These are phyloP conservation scores for Apodemus sylvaticus DNA, from an alignment of 2,113 vertebrate species.

Conservation along the genomic window DNA sequence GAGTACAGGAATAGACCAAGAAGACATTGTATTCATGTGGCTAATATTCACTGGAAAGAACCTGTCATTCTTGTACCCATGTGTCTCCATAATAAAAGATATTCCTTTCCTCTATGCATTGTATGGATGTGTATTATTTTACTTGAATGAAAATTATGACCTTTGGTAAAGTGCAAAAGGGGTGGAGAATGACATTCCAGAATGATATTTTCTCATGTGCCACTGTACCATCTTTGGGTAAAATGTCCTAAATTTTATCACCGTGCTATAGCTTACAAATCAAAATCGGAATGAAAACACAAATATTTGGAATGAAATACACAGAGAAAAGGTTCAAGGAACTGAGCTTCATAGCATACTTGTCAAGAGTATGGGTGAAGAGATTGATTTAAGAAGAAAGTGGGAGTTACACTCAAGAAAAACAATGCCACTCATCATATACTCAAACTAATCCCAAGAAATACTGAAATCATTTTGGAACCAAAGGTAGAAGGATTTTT, in stretches of 20 bases:
- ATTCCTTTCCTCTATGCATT: neutral
- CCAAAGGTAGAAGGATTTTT: neutral
- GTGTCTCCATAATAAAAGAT: neutral
- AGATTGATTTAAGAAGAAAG: neutral
- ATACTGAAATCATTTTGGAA: neutral
- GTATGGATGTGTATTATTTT: rapidly evolving
- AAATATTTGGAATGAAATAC: neutral
- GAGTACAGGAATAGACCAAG: neutral
- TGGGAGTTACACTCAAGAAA: neutral
- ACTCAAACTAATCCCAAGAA: neutral
- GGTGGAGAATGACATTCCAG: neutral
- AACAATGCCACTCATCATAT: neutral
- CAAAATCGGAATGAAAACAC: neutral
- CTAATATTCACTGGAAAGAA: too few species aligned
- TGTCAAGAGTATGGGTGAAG: neutral
- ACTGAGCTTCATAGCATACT: neutral
- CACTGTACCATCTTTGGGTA: neutral
- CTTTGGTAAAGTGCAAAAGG: too few species aligned
- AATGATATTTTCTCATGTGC: neutral
- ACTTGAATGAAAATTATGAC: neutral
- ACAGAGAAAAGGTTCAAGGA: neutral
- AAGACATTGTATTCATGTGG: too few species aligned
- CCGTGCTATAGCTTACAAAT: neutral
- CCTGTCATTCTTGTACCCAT: neutral
- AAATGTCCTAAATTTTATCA: neutral